Base-by-base conservation (phyloP, 2,888 invertebrate genomes). In the Sesia bembeciformis region DNA sequence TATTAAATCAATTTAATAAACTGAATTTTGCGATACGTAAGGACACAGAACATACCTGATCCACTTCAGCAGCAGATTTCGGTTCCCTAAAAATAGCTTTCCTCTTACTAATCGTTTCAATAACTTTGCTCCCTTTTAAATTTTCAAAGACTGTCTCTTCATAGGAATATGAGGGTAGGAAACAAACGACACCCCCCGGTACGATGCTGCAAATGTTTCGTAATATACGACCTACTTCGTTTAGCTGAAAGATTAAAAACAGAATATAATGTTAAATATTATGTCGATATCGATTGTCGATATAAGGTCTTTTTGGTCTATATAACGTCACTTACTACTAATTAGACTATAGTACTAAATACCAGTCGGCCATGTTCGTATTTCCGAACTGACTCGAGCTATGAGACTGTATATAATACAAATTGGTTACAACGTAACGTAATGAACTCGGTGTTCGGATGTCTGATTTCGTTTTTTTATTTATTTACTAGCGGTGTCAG, bases 141-240 rank as follows among this genome's bases (percentile, higher is more conserved):
- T 94, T 92, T 4, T 90, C 89, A 65, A 91, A 92, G 0, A 97
- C 92, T 0, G 79, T 78, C 53, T 93, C 91, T 76, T 98, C 96
- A 74, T 97, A 98, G 8, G 95, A 95, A 71, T 99, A 99, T 0
- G 98, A 98, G 0, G 98, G 95, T 59, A 99, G 93, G 80, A 99
- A 99, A 63, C 96, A 95, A 0, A 99, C 96, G 3, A 98, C 91
- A 0, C 99, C 99, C 0, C 96, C 97, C 0, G 96, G 96, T 6
- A 98, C 92, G 51, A 94, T 88, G 64, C 93, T 93, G 68, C 94
- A 94, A 0, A 96, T 76, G 74, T 97, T 96, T 60, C 92, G 81
- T 39, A 98, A 76, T 5, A 95, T 87, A 62, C 94, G 91, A 0
- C 95, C 93, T 0, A 96, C 79, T 87, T 96, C 96, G 60, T 92